Conservation (phyloP, 2,113 vertebrate genomes). For the Dicentrarchus labrax region DNA sequence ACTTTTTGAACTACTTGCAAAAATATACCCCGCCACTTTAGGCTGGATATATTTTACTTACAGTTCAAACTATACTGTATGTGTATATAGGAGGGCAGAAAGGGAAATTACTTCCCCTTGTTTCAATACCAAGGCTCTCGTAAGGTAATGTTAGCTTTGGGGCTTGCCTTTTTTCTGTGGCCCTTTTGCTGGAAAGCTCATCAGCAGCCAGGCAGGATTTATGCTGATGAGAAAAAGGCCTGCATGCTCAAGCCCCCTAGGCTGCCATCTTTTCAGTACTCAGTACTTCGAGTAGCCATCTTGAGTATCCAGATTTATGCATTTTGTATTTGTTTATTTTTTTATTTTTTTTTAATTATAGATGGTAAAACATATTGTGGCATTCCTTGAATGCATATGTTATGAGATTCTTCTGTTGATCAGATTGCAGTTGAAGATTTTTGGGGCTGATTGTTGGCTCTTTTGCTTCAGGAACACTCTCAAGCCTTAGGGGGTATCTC, state of each 20-base stretch:
- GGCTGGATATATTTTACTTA: conserved; percentile 38
- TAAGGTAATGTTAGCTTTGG: conserved; percentile 63
- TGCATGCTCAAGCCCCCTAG: conserved; percentile 38
- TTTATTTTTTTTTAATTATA: neutral
- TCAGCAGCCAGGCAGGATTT: conserved; percentile 66
- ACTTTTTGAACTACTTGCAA: conserved; percentile 52
- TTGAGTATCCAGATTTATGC: conserved; percentile 27
- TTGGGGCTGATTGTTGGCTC: conserved; percentile 30
- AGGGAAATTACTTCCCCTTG: conserved; percentile 63
- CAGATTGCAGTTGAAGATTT: conserved; percentile 29
- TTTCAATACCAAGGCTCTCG: conserved; percentile 54
- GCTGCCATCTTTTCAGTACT: conserved; percentile 49
- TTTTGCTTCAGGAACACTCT: conserved; percentile 36
- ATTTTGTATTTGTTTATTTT: neutral
- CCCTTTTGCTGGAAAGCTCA: conserved; percentile 49
- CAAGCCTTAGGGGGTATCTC: conserved; percentile 13
- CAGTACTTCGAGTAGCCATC: conserved; percentile 41
- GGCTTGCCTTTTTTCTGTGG: conserved; percentile 39
- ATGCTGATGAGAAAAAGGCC: conserved; percentile 74
- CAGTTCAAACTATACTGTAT: conserved; percentile 33
- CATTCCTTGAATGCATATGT: neutral
- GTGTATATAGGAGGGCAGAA: conserved; percentile 34
- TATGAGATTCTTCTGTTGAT: neutral
- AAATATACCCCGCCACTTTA: conserved; percentile 43
- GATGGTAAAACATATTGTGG: neutral